Evolutionary conservation across 2,113 vertebrate genomes (phyloP), one percentile per base, ranked within the genome.

Genomic region (Euleptes europaea): DNA sequence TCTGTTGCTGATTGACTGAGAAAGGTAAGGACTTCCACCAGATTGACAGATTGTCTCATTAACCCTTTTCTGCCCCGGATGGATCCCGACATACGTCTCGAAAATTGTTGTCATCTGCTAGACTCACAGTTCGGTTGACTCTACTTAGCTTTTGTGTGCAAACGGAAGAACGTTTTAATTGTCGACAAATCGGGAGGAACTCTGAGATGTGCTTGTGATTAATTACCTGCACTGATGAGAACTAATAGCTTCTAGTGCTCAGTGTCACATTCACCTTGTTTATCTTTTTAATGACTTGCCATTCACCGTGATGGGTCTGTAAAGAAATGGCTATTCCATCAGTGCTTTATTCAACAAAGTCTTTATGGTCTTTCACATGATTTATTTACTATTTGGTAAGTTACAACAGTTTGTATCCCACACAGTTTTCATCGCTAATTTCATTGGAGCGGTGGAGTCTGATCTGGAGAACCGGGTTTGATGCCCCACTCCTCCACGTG

Each of bases 41-140:
- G 69, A 82, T 42, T 84, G 75, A 84, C 75, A 78, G 66, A 78
- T 28, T 44, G 66, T 78, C 21, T 85, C 67, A 85, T 79, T 85
- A 73, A 79, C 76, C 33, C 51, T 79, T 33, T 79, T 72, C 8
- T 79, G 54, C 40, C 77, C 76, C 78, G 31, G 47, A n/a, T 73
- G n/a, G 51, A 63, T 79, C 60, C 67, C 40, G 73, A 15, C 15
- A 76, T 44, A 44, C 23, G 63, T 35, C 74, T 60, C 72, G 17
- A 54, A 57, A 86, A 28, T 88, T 80, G 63, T 66, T 82, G 85
- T 83, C 75, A 67, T 6, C 40, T 63, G 87, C 4, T 15, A 82
- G 72, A 80, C 51, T 86, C 66, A 33, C 23, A 38, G 17, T 49
- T 80, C 31, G 71, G 40, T 7, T 84, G 82, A 69, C 92, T 57